Evolutionary conservation across 2,888 invertebrate species (phyloP), one percentile per base, ranked within the genome.

Genomic region (Ecliptopera silaceata): DNA sequence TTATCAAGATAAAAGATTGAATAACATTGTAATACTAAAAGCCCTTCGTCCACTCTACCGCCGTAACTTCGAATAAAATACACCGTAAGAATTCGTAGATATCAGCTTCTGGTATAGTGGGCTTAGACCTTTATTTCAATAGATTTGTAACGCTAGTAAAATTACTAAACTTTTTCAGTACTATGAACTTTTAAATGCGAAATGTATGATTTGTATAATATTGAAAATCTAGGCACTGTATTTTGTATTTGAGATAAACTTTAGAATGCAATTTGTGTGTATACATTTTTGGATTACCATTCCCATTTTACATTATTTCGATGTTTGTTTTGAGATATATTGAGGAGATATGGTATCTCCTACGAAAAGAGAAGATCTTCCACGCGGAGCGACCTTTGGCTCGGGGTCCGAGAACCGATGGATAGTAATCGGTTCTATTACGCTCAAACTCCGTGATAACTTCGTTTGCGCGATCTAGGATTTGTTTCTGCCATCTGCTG

Each of bases 181-280:
- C 34, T 18, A 22, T 42, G 22, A 20, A 47, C 22, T 17, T 42
- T 41, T 47, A 53, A 54, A 54, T 48, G 47, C 47, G 31, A 13
- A 17, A 15, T 22, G 29, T 31, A 34, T n/a, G 34, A 39, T 42
- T 52, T 44, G 26, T 57, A 52, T 11, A 36, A 38, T 31, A 22
- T 36, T 29, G 11, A 38, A 31, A 11, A 43, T 38, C 12, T 38
- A 51, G 47, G 51, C 51, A 51, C 51, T 46, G 42, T 52, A 15
- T 29, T 47, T 43, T 57, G 51, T 55, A 38, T 49, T 38, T 36
- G 11, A 43, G 34, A 45, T 36, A 15, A 38, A 51, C 18, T 22
- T 41, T 42, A 34, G 15, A 20, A 31, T 44, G 29, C 31, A 34
- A 17, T 39, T 39, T 15, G 45, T n/a, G n/a, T 6, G 36, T 39